phyloP scores from a whole-genome alignment of 2,888 invertebrate species.

The Meganola albula region DNA sequence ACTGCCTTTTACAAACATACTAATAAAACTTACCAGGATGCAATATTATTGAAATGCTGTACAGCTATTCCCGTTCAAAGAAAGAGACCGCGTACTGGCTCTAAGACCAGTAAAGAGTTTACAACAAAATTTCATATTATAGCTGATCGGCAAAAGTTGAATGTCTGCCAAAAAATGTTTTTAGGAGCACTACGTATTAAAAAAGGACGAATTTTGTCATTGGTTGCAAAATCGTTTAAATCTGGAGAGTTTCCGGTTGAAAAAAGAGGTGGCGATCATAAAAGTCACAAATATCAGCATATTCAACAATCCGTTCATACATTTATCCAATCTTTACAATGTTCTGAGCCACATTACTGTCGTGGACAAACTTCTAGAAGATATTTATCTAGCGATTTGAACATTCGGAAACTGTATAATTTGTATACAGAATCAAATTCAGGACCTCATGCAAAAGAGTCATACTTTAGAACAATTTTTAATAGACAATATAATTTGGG shows the following conservation, averaged over 20 bases:
- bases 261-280: constrained; percentile 18
- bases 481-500: constrained; percentile 27
- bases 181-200: constrained; percentile 6
- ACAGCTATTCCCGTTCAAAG: neutral
- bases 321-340: constrained; percentile 25
- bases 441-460: constrained; percentile 8
- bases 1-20: constrained; percentile 4
- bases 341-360: constrained; percentile 23
- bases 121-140: neutral
- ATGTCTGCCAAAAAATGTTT: constrained; percentile 1
- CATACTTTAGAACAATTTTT: constrained; percentile 27
- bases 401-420: constrained; percentile 5
- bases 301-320: constrained; percentile 23
- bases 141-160: neutral
- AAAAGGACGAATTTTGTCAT: constrained; percentile 8
- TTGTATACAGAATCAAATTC: constrained; percentile 2
- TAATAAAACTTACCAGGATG: constrained; percentile 3
- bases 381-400: constrained; percentile 5
- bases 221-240: constrained; percentile 8
- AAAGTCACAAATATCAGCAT: constrained; percentile 8
- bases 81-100: neutral
- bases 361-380: constrained; percentile 9
- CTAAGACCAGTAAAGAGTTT: neutral
- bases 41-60: neutral
- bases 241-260: constrained; percentile 9